Percentiles rank a stretch among this genome's conserved stretches.
phyloP scores from a whole-genome alignment of 2,888 invertebrate species.

The Papilio protenor region DNA sequence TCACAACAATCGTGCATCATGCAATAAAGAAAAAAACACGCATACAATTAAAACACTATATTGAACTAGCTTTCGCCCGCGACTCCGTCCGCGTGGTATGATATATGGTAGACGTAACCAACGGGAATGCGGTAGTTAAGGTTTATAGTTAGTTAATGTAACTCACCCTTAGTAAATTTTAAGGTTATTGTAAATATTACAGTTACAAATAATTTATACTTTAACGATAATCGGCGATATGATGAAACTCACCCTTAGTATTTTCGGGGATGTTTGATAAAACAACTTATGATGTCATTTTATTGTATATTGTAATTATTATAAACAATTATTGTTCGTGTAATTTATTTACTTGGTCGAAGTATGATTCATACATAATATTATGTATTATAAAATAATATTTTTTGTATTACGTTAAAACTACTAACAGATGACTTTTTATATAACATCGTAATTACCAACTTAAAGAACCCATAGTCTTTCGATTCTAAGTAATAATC shows the following conservation, averaged over 20 bases:
- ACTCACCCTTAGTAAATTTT: no score
- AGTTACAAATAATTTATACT: no score
- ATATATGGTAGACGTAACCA: no score
- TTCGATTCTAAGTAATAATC: neutral
- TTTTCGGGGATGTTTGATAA: no score
- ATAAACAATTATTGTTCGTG: neutral
- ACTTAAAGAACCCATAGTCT: conserved; percentile 12
- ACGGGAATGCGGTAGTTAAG: no score
- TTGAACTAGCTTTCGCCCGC: no score
- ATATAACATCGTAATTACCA: neutral
- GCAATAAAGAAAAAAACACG: neutral
- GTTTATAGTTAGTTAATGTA: no score
- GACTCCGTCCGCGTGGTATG: no score
- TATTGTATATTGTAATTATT: neutral
- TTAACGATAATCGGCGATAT: no score
- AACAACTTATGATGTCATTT: neutral
- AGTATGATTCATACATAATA: neutral
- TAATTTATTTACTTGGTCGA: neutral
- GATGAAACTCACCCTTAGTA: no score
- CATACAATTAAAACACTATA: no score
- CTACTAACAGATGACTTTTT: neutral
- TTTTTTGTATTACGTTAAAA: neutral
- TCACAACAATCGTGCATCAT: neutral
- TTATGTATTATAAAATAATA: conserved; percentile 5
- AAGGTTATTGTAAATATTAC: no score